These are phyloP conservation scores for Australoheros scitulus DNA, from an alignment of 2,113 vertebrate genomes.

Conservation along the genomic window DNA sequence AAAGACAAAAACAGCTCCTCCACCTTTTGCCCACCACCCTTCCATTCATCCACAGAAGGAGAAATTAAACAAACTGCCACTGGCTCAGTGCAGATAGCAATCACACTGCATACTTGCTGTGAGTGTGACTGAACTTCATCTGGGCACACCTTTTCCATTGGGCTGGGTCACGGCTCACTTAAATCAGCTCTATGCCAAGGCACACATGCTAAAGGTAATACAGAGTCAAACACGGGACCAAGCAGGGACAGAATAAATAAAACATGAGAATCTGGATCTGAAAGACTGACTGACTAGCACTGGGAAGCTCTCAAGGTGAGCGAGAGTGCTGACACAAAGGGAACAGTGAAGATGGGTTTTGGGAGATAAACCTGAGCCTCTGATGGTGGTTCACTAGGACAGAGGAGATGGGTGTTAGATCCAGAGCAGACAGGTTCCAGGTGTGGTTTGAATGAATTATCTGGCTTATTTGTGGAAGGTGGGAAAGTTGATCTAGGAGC, in stretches of 20 bases:
- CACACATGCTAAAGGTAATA: too few relatives aligned
- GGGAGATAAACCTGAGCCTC: background rate
- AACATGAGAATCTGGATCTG: too few relatives aligned
- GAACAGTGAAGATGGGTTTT: background rate
- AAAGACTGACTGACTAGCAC: too few relatives aligned
- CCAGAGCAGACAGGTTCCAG: background rate
- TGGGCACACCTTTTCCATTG: background rate
- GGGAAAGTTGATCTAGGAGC: fast-evolving
- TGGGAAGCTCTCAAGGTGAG: too few relatives aligned
- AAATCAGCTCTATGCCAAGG: too few relatives aligned
- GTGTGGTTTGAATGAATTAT: fast-evolving
- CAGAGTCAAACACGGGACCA: too few relatives aligned
- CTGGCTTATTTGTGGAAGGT: background rate
- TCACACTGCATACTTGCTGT: background rate
- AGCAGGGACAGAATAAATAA: too few relatives aligned
- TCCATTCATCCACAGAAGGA: background rate
- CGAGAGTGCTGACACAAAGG: background rate
- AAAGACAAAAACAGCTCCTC: background rate
- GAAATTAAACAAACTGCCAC: background rate
- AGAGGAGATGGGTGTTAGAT: background rate
- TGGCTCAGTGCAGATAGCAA: background rate
- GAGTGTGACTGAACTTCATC: background rate
- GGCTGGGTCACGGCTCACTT: too few relatives aligned
- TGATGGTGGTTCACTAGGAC: background rate
- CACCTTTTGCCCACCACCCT: background rate